These are phyloP conservation scores for Marasmarcha lunaedactyla DNA, from an alignment of 2,888 invertebrate genomes.

Conservation along the genomic window DNA sequence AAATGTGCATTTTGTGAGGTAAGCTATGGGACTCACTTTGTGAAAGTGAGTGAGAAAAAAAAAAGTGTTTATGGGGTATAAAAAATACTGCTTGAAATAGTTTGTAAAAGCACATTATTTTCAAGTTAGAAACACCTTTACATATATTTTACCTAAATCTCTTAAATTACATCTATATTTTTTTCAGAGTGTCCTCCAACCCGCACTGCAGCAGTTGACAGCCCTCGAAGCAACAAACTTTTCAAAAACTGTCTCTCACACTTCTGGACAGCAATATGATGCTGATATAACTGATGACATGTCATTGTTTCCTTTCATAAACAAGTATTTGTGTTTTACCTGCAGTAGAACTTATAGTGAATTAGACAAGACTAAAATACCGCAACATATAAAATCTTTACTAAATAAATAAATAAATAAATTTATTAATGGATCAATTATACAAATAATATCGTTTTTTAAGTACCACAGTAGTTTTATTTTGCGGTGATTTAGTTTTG, in stretches of 20 bases:
- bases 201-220: slow-evolving; percentile 41
- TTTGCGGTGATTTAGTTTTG: no score
- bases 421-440: no score
- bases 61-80: no score
- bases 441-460: no score
- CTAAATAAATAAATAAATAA: background rate
- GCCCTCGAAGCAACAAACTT: slow-evolving; percentile 73
- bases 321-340: slow-evolving; percentile 41
- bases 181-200: slow-evolving; percentile 60
- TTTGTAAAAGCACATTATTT: no score
- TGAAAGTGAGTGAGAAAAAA: no score
- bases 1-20: slow-evolving; percentile 66
- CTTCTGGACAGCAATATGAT: slow-evolving; percentile 11
- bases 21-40: no score
- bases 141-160: no score
- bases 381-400: background rate
- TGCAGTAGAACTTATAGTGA: slow-evolving; percentile 48
- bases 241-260: slow-evolving; percentile 53
- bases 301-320: slow-evolving; percentile 37
- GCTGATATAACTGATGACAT: slow-evolving; percentile 4
- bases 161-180: no score
- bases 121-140: no score
- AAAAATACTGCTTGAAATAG: no score
- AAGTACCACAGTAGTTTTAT: no score
- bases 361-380: slow-evolving; percentile 17